Conservation (phyloP, 2,888 invertebrate genomes). For the Podotricha telesiphe region DNA sequence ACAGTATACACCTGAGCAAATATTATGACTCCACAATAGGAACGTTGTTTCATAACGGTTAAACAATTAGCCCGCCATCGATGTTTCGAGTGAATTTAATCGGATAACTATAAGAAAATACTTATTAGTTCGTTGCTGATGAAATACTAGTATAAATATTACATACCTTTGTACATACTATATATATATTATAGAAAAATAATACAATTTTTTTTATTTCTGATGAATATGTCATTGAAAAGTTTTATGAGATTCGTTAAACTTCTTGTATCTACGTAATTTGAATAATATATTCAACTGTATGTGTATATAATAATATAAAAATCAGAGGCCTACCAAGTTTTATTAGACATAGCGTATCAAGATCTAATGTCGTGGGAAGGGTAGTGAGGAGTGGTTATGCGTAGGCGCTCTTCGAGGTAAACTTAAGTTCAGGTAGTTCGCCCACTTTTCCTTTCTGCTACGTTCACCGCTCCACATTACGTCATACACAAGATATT, state of each 20-base stretch:
- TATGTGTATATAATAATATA: neutral
- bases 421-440: conserved; percentile 55
- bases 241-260: too few relatives aligned
- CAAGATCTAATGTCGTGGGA: conserved; percentile 39
- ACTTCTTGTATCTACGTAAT: too few relatives aligned
- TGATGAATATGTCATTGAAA: neutral
- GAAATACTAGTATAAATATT: too few relatives aligned
- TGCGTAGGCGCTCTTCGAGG: conserved; percentile 75
- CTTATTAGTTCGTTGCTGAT: neutral
- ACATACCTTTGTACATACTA: too few relatives aligned
- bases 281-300: neutral
- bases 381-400: conserved; percentile 48
- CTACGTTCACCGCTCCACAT: conserved; percentile 77
- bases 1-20: conserved; percentile 78
- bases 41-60: conserved; percentile 62
- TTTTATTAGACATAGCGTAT: neutral
- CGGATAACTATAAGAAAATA: neutral
- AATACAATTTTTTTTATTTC: too few relatives aligned
- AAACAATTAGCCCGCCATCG: conserved; percentile 55
- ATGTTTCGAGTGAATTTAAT: conserved; percentile 27
- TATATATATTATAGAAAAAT: too few relatives aligned
- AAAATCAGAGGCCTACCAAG: neutral
- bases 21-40: conserved; percentile 72
- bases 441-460: conserved; percentile 82
- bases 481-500: conserved; percentile 67